These are phyloP conservation scores for Lissocephala sabroskyi DNA, from an alignment of 2,888 invertebrate species.

Conservation along the genomic window DNA sequence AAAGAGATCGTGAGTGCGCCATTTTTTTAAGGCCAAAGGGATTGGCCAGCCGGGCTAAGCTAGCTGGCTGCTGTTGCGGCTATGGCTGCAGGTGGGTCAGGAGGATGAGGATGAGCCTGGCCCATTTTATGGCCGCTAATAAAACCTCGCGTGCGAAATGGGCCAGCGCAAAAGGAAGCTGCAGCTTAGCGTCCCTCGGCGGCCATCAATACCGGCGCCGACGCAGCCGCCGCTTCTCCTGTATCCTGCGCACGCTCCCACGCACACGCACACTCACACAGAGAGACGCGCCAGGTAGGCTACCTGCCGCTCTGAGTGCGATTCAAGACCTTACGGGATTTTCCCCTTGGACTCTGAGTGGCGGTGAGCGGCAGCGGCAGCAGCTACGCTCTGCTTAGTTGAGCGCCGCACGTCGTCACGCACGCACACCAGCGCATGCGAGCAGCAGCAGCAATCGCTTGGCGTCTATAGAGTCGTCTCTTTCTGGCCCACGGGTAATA, in stretches of 20 bases:
- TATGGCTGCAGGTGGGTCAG: constrained; percentile 1
- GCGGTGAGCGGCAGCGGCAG: too few species aligned
- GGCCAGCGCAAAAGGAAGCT: constrained; percentile 42
- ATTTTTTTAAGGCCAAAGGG: constrained; percentile 6
- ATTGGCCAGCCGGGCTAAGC: too few species aligned
- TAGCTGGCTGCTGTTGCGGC: not conserved
- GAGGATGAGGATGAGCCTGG: constrained; percentile 15
- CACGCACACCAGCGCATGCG: constrained; percentile 28
- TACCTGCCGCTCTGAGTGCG: constrained; percentile 18
- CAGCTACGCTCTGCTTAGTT: constrained; percentile 21
- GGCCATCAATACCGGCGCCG: too few species aligned
- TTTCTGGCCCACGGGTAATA: constrained; percentile 15
- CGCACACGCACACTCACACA: not conserved
- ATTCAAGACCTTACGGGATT: constrained; percentile 24
- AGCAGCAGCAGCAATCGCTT: constrained; percentile 10
- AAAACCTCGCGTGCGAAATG: constrained; percentile 27
- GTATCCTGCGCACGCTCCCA: not conserved
- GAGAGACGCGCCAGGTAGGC: not conserved
- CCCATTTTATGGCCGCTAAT: constrained; percentile 23
- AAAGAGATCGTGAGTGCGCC: constrained; percentile 11
- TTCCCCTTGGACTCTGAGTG: constrained; percentile 12
- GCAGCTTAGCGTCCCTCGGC: not conserved
- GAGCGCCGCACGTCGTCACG: constrained; percentile 25
- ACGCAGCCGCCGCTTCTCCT: too few species aligned
- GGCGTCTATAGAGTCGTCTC: constrained; percentile 24